Conservation (phyloP, 2,113 vertebrate species). For the Colaptes auratus region DNA sequence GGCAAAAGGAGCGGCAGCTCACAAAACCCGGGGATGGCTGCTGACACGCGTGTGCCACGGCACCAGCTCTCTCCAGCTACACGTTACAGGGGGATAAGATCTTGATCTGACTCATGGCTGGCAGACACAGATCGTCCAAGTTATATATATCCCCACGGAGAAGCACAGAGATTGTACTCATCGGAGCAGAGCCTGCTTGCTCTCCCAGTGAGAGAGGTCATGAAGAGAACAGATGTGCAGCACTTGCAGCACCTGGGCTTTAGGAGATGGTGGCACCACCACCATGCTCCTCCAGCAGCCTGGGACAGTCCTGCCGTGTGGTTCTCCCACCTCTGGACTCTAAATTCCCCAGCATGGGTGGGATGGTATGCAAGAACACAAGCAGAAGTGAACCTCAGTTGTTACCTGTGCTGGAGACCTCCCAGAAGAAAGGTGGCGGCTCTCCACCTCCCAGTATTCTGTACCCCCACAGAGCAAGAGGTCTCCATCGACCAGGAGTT, state of each 20-base stretch:
- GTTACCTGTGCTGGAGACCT: neutral
- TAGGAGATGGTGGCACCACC: neutral
- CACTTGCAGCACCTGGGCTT: neutral
- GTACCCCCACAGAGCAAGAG: neutral
- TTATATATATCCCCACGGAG: neutral
- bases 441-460: neutral
- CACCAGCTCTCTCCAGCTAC: slow-evolving; percentile 51
- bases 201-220: slow-evolving; percentile 6
- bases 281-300: fast-evolving
- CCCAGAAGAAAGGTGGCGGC: neutral
- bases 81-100: slow-evolving; percentile 57
- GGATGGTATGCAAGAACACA: fast-evolving
- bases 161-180: slow-evolving; percentile 28
- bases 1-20: slow-evolving; percentile 58
- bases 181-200: slow-evolving; percentile 22
- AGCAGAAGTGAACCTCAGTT: neutral
- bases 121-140: slow-evolving; percentile 62
- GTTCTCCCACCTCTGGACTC: neutral
- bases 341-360: neutral
- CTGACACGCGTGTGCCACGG: slow-evolving; percentile 52
- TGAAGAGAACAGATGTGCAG: neutral
- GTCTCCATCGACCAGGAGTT: neutral
- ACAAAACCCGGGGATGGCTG: slow-evolving; percentile 20
- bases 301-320: fast-evolving
- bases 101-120: slow-evolving; percentile 64